Evolutionary conservation across 2,888 invertebrate species (phyloP).

Genomic region (Epinotia nisella): DNA sequence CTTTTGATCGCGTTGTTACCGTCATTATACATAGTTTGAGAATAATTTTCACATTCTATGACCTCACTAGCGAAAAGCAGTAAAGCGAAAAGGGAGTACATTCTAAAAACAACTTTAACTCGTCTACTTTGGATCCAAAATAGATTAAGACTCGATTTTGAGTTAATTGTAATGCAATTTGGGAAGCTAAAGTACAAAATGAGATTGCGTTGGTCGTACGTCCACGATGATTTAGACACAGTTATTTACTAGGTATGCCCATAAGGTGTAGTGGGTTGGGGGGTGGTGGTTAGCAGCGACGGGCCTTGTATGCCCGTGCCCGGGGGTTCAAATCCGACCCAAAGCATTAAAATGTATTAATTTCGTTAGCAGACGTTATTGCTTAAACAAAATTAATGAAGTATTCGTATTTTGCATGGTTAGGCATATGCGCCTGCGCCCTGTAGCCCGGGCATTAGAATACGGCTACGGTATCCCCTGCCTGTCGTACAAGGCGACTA

Average conservation of each 20-base stretch:
- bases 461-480: too few relatives aligned
- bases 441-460: too few relatives aligned
- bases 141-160: background rate
- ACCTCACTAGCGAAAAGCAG: background rate
- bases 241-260: background rate
- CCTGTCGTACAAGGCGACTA: too few relatives aligned
- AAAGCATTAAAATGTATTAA: too few relatives aligned
- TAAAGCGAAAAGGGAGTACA: background rate
- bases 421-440: too few relatives aligned
- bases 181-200: background rate
- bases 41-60: constrained; percentile 10
- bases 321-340: too few relatives aligned
- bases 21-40: constrained; percentile 10
- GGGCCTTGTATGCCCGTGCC: too few relatives aligned
- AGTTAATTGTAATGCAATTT: background rate
- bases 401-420: too few relatives aligned
- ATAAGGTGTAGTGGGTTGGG: too few relatives aligned
- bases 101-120: background rate
- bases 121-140: background rate
- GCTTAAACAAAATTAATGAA: too few relatives aligned
- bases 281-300: too few relatives aligned
- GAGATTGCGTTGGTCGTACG: background rate
- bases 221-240: background rate
- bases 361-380: too few relatives aligned
- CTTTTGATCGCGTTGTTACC: constrained; percentile 23